Base-by-base conservation (phyloP, 1,140 invertebrate genomes). In the Drosophila insularis region DNA sequence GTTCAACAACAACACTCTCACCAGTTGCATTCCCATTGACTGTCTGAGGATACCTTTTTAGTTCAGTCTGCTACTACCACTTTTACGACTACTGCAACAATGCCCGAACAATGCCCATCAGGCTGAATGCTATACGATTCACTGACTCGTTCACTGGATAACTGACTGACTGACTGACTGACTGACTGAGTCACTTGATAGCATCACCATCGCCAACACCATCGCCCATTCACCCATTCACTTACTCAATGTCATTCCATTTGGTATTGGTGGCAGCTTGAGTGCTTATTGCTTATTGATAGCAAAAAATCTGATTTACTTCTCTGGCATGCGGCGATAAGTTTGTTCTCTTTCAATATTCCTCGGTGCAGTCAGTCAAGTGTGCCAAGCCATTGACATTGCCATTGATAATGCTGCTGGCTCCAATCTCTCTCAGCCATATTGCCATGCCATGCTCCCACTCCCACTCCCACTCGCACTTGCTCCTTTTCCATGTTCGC, bases 231-330 rank as follows among this genome's bases (percentile, higher is more conserved):
- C 40, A 50, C 43, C 43, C 43, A 50, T 50, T 50, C 43, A 50
- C 43, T 50, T 50, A 50, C 19, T 50, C 43, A 50, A 50, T 56
- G 40, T 21, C 39, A 50, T 58, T 39, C 53, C 37, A 37, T 56
- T 58, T 64, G 21, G 39, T 17, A 17, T 31, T 17, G 35, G 39
- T 17, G 50, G 35, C 50, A 55, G 32, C 71, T 72, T 71, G 55
- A 37, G 55, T 74, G 72, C 65, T 67, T 74, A 74, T 74, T 74
- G 71, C 71, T 74, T 74, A 74, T 74, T 68, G 72, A 74, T 68
- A 40, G 72, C 58, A 37, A 74, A 74, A 50, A 50, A 50, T 68
- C 72, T 62, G 72, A 62, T 62, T 68, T 64, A 23, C 62, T 53
- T 50, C 11, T 58, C 62, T 53, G 62, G 54, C 54, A 70, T 19